Evolutionary conservation across 2,797 vertebrate genomes (phyloP).

Genomic region (Cynodonichthys magdalenae): DNA sequence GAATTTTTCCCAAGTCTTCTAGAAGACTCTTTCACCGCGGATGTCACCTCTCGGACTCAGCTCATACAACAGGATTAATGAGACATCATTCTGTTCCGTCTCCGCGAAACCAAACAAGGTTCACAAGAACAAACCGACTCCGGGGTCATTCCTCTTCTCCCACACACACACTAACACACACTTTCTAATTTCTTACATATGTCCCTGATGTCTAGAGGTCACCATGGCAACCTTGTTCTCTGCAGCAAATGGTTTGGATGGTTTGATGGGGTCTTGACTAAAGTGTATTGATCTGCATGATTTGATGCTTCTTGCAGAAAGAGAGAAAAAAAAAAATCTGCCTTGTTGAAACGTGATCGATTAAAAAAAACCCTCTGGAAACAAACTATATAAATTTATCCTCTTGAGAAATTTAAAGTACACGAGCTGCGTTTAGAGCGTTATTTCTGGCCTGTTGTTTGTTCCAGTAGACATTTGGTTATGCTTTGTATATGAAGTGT

Average conservation of each 20-base stretch:
- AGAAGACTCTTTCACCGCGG: slow-evolving; percentile 48
- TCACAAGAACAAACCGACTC: slow-evolving; percentile 58
- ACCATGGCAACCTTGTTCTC: slow-evolving; percentile 68
- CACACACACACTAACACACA: slow-evolving; percentile 17
- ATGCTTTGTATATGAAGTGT: slow-evolving; percentile 23
- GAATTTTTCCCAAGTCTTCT: slow-evolving; percentile 29
- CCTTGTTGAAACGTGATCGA: slow-evolving; percentile 48
- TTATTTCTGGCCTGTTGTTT: slow-evolving; percentile 50
- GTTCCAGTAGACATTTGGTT: slow-evolving; percentile 46
- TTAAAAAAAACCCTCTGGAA: slow-evolving; percentile 49
- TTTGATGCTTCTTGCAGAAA: slow-evolving; percentile 63
- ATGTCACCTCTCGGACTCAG: slow-evolving; percentile 55
- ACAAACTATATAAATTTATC: slow-evolving; percentile 48
- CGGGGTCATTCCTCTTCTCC: slow-evolving; percentile 32
- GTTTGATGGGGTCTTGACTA: slow-evolving; percentile 56
- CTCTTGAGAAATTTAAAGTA: slow-evolving; percentile 49
- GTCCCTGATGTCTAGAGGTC: slow-evolving; percentile 57
- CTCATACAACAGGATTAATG: slow-evolving; percentile 64
- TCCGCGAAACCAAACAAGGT: slow-evolving; percentile 48
- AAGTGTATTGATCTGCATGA: slow-evolving; percentile 68
- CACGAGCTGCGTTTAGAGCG: slow-evolving; percentile 41
- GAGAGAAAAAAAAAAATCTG: slow-evolving; percentile 44
- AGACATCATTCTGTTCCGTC: slow-evolving; percentile 54
- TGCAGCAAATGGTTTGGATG: slow-evolving; percentile 46
- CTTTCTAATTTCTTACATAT: slow-evolving; percentile 55